phyloP scores from a whole-genome alignment of 2,888 invertebrate species.

The Drosophila anceps region DNA sequence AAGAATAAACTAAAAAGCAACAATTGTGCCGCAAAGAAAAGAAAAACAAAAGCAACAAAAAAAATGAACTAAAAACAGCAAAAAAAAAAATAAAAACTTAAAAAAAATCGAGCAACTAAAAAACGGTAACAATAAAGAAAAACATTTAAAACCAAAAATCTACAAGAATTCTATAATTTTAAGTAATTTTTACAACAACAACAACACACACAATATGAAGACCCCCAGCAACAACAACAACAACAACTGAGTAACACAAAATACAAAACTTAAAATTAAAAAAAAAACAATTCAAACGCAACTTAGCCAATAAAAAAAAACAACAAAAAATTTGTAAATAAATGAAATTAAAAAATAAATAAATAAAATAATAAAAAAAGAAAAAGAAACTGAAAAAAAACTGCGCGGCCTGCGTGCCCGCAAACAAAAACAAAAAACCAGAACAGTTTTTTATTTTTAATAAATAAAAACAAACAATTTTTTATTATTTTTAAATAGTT shows the following conservation, averaged over 20 bases:
- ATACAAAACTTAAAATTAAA: slow-evolving; percentile 46
- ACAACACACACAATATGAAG: slow-evolving; percentile 51
- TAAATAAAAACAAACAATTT: slow-evolving; percentile 57
- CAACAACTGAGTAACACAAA: slow-evolving; percentile 64
- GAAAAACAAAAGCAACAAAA: slow-evolving; percentile 48
- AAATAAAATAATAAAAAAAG: slow-evolving; percentile 29
- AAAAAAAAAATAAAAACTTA: slow-evolving; percentile 44
- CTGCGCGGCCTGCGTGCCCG: slow-evolving; percentile 73
- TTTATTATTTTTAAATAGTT: slow-evolving; percentile 78
- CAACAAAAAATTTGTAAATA: slow-evolving; percentile 60
- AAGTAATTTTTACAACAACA: slow-evolving; percentile 80
- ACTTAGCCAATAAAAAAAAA: slow-evolving; percentile 75
- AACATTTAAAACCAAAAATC: slow-evolving; percentile 81
- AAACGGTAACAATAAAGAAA: slow-evolving; percentile 79
- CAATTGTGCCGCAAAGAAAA: slow-evolving; percentile 79
- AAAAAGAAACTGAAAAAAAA: slow-evolving; percentile 41
- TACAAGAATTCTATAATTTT: slow-evolving; percentile 80
- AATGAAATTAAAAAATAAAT: slow-evolving; percentile 43
- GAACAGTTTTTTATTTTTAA: slow-evolving; percentile 68
- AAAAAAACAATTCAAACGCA: slow-evolving; percentile 30
- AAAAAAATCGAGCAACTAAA: slow-evolving; percentile 67
- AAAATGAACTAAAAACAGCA: slow-evolving; percentile 50
- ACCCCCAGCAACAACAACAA: slow-evolving; percentile 64
- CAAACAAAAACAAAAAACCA: slow-evolving; percentile 45
- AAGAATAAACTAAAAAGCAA: slow-evolving; percentile 69